A percentile compares a stretch with the other conserved stretches of the same genome.
Conservation (phyloP, 2,113 vertebrate genomes). For the Myotis yumanensis region DNA sequence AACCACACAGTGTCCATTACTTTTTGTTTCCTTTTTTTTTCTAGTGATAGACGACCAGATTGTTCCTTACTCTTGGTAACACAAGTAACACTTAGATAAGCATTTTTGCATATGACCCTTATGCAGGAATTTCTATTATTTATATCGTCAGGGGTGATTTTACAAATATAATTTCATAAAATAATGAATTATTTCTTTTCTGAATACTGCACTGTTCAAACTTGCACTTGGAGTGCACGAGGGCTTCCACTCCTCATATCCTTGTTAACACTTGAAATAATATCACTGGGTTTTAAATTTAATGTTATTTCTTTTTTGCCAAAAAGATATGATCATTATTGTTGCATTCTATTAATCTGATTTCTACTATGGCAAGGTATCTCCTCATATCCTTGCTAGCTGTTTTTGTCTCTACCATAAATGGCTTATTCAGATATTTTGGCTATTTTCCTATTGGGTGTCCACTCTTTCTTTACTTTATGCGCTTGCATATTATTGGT, state of each 20-base stretch:
- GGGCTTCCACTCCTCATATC: not conserved
- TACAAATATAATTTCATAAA: not conserved
- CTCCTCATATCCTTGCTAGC: not conserved
- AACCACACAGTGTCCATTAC: not conserved
- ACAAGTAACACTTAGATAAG: not conserved
- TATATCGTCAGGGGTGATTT: not conserved
- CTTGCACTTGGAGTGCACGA: not conserved
- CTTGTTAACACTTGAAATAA: not conserved
- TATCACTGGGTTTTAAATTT: not conserved
- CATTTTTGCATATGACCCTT: not conserved
- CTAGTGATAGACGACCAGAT: not conserved
- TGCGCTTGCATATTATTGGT: not conserved
- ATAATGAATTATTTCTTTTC: not conserved
- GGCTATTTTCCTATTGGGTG: not conserved
- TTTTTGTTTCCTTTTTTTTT: not conserved
- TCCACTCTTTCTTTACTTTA: not conserved
- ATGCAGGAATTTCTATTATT: not conserved
- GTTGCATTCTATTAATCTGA: not conserved
- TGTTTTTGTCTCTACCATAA: not conserved
- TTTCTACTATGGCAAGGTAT: not conserved
- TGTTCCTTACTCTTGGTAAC: not conserved
- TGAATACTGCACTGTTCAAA: not conserved
- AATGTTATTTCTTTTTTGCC: not conserved
- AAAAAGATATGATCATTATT: not conserved
- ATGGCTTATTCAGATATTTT: conserved; percentile 11